Conservation (phyloP, 2,113 vertebrate genomes). For the Urocolius indicus region DNA sequence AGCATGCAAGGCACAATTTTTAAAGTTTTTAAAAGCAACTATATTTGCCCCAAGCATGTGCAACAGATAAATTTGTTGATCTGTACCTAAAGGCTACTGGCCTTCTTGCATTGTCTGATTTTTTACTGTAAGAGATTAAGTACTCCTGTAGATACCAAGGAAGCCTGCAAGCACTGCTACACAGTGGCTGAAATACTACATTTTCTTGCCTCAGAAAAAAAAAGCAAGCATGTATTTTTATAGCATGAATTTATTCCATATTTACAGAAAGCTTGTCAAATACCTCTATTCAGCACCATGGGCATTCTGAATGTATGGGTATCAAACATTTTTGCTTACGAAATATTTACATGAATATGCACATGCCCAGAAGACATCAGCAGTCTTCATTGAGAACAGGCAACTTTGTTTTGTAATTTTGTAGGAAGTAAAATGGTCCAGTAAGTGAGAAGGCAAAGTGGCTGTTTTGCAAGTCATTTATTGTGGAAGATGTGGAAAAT, state of each 20-base stretch:
- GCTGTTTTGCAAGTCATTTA: neutral
- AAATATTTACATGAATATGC: neutral
- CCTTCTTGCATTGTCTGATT: neutral
- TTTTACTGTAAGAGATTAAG: neutral
- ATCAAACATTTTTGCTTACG: neutral
- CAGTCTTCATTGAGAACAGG: neutral
- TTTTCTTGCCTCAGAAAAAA: neutral
- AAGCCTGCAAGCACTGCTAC: neutral
- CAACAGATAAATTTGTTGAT: slow-evolving; percentile 17
- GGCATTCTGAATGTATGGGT: neutral
- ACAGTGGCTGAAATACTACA: neutral
- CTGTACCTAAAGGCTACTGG: neutral
- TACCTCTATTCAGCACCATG: neutral
- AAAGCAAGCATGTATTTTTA: neutral
- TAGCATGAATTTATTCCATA: neutral
- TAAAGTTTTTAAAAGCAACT: slow-evolving; percentile 20
- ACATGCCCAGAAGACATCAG: neutral
- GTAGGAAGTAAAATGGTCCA: neutral
- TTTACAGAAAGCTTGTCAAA: slow-evolving; percentile 17
- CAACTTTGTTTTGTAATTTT: neutral
- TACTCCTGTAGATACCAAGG: neutral
- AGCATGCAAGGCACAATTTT: neutral
- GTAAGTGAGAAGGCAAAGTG: neutral
- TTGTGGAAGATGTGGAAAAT: neutral
- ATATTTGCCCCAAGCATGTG: neutral